Conservation (phyloP, 1,140 invertebrate species). For the Leptinotarsa lineolata region DNA sequence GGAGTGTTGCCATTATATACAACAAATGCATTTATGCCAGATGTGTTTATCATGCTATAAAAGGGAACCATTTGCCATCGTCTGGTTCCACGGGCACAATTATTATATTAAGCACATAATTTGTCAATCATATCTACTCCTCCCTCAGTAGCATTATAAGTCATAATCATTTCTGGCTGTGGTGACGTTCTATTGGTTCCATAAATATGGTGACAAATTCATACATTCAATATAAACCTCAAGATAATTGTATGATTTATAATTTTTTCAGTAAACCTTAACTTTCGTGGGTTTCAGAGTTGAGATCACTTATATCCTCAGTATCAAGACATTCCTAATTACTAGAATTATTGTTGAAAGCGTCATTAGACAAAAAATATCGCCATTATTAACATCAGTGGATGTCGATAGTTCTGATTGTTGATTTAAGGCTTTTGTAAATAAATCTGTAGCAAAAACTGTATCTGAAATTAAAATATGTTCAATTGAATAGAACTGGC, state of each 20-base stretch:
- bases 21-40: no score
- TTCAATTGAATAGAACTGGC: no score
- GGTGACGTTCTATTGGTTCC: no score
- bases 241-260: constrained; percentile 25
- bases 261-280: constrained; percentile 26
- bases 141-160: no score
- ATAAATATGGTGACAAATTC: no score
- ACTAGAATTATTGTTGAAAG: constrained; percentile 14
- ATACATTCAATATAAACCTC: constrained; percentile 22
- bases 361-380: constrained; percentile 12
- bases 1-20: no score
- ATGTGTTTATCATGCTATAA: no score
- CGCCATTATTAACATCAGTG: constrained; percentile 16
- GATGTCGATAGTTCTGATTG: constrained; percentile 19
- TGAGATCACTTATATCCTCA: constrained; percentile 24
- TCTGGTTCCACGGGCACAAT: no score
- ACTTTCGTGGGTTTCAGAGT: constrained; percentile 24
- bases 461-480: constrained; percentile 15
- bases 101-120: no score
- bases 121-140: no score
- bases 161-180: no score
- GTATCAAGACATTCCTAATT: constrained; percentile 26
- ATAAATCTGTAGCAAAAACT: constrained; percentile 20
- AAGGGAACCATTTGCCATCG: no score
- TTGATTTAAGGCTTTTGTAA: constrained; percentile 13